A percentile compares a stretch with the other conserved stretches of the same genome.
These are phyloP conservation scores for Scrobipalpa costella DNA, from an alignment of 2,888 invertebrate genomes.

Conservation along the genomic window DNA sequence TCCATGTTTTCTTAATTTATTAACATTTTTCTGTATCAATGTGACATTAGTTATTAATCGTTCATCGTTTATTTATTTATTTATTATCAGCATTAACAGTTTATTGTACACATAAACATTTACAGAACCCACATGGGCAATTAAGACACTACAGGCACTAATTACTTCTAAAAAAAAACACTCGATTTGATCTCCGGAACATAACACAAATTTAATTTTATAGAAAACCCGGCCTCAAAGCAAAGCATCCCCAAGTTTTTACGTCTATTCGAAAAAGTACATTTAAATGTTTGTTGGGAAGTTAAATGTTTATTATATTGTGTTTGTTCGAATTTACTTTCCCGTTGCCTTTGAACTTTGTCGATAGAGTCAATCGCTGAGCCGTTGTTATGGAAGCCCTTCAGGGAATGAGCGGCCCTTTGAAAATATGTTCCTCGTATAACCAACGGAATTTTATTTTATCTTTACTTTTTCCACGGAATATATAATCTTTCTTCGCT, in stretches of 20 bases:
- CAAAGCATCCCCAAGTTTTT: conserved; percentile 47
- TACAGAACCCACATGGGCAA: no score
- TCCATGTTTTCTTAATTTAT: conserved; percentile 1
- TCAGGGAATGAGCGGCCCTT: conserved; percentile 25
- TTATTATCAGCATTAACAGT: no score
- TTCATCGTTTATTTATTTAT: no score
- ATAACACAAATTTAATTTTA: conserved; percentile 66
- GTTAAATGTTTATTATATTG: conserved; percentile 43
- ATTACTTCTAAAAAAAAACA: no score
- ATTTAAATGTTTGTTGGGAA: conserved; percentile 51
- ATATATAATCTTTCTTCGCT: no score
- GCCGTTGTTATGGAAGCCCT: conserved; percentile 31
- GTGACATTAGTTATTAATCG: no score
- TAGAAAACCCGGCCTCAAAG: no score
- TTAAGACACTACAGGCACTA: no score
- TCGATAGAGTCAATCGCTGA: conserved; percentile 37
- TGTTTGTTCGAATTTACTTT: conserved; percentile 46
- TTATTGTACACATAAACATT: no score
- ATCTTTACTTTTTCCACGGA: not conserved
- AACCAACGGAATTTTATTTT: not conserved
- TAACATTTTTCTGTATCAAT: no score
- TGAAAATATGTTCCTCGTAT: not conserved
- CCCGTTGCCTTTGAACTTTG: conserved; percentile 38
- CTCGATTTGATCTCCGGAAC: conserved; percentile 38
- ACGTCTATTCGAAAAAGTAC: conserved; percentile 52